Evolutionary conservation across 2,888 invertebrate genomes (phyloP), one percentile per base, ranked within the genome.

Genomic region (Chirona hameri): DNA sequence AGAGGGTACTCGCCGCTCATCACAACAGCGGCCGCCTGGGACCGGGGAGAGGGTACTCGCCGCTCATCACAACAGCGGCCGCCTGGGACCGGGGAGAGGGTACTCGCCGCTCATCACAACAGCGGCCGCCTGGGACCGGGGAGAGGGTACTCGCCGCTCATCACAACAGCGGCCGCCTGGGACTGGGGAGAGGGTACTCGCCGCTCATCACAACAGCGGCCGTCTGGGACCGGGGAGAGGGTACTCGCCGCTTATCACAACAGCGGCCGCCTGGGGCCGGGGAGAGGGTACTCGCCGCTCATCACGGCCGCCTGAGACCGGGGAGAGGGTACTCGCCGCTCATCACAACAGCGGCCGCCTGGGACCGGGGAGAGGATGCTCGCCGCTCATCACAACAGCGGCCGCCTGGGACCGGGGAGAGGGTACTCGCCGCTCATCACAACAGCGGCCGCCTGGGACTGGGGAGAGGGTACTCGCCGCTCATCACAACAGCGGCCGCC

Each of bases 111-210:
- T 52, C 12, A 15, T 52, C 18, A 15, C 12, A 52, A 12, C n/a
- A 52, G 55, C 72, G 55, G 83, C 82, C 24, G 81, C 81, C 65
- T 29, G 80, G 24, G 27, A 27, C 15, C 52, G 52, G 18, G 52
- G 52, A 7, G 18, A 52, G 52, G 15, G 52, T 12, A 12, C 18
- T 15, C 18, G 18, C n/a, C n/a, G 12, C 15, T 52, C 12, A 15
- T 52, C 18, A 15, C 12, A 52, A 12, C n/a, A 52, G 55, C 72
- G 55, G 83, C 82, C 24, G 81, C 81, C 65, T 29, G 80, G 24
- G 27, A 27, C 15, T 12, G 52, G 18, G 52, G 52, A 7, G 18
- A 52, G 52, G 15, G 52, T 12, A 12, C 18, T 15, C 18, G 18
- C n/a, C n/a, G 12, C 15, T 52, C 12, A 15, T 52, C 18, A 15